Base-by-base conservation (phyloP, 2,113 vertebrate species). In the Dendrocopos noguchii region DNA sequence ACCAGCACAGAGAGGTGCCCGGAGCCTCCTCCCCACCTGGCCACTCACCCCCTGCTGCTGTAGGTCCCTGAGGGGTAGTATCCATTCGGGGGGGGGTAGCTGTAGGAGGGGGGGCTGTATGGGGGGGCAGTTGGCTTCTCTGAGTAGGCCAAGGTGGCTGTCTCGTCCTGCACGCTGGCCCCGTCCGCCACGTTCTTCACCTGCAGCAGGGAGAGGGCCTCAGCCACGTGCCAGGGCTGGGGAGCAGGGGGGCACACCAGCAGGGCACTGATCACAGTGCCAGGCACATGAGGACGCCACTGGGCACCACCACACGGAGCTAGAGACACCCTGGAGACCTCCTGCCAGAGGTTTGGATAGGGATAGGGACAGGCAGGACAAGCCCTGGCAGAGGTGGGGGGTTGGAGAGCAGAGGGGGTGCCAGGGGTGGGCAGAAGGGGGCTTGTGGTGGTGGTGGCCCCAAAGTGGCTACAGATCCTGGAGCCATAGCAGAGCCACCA, bases 151-250 rank as follows among this genome's bases (percentile, higher is more conserved):
- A 98, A 83, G 6, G 98, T 98, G 3, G 98, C 97, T 2, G 97
- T 96, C 52, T 97, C 97, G 6, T 97, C 97, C 53, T 97, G 97
- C 61, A 92, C 87, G 60, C 97, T 97, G 64, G 77, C 36, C 52
- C 88, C 97, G 25, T 97, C 98, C 2, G 96, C 96, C 76, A 99
- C 98, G 74, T 98, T 98, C 97, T 99, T 99, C 92, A 99, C 98
- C 98, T 99, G 87, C 4, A 25, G 57, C 9, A 4, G 33, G 18
- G 21, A 72, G 8, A 25, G 24, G 19, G 0, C 24, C 20, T 80
- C 36, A 59, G 63, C 6, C 5, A 0, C 0, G 12, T 5, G 29
- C 25, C 1, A 4, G 36, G 47, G 14, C 0, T 1, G 12, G 1
- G 60, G 52, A 52, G 57, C 1, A 10, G 1, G 60, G 52, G 52